phyloP scores from a whole-genome alignment of 1,140 invertebrate genomes.

The Ptiloglossa arizonensis region DNA sequence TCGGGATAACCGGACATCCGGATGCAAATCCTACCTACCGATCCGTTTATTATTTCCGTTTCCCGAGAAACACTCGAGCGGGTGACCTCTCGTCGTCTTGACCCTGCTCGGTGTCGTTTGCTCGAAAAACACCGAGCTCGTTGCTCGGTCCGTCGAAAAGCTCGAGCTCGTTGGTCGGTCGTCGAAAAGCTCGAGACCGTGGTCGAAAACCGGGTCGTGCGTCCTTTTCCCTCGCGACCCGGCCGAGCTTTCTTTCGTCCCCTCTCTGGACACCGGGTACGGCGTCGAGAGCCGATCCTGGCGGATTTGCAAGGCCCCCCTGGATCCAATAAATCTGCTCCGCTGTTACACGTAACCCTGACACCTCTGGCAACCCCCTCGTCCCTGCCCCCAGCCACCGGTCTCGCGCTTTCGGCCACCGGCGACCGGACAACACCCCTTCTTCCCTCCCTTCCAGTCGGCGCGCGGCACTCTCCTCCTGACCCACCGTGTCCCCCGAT shows the following conservation, averaged over 20 bases:
- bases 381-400: too few species aligned
- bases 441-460: too few species aligned
- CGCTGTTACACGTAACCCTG: constrained; percentile 33
- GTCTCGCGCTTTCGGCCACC: constrained; percentile 14
- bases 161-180: constrained; percentile 1
- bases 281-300: too few species aligned
- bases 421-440: constrained; percentile 10
- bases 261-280: background rate
- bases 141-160: too few species aligned
- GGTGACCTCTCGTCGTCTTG: too few species aligned
- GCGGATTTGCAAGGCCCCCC: constrained; percentile 54
- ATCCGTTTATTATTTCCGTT: too few species aligned
- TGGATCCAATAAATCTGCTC: constrained; percentile 62
- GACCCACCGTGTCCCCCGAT: background rate
- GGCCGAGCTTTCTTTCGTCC: constrained; percentile 9
- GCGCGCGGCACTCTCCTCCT: constrained; percentile 2
- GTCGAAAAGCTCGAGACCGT: background rate
- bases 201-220: too few species aligned
- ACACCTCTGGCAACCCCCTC: background rate
- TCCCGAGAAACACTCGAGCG: too few species aligned
- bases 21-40: background rate
- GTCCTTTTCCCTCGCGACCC: background rate
- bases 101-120: too few species aligned
- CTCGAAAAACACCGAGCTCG: too few species aligned
- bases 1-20: constrained; percentile 46